Conservation (phyloP, 2,888 invertebrate species). For the Sinhomidia bicolor region DNA sequence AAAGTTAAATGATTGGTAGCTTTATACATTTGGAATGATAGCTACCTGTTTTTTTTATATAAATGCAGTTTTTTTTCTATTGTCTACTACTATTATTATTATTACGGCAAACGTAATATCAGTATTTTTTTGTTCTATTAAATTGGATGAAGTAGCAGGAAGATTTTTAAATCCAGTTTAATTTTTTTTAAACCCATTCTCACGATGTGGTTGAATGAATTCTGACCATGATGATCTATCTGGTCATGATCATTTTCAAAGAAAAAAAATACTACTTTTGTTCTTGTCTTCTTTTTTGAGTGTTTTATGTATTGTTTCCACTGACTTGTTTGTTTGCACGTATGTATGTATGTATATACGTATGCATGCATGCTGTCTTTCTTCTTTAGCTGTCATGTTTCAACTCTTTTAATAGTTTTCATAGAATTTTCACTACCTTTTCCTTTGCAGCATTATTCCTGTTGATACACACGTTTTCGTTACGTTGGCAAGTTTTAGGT, state of each 20-base stretch:
- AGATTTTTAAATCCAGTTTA: constrained; percentile 64
- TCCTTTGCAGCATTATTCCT: not conserved
- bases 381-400: not conserved
- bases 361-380: not conserved
- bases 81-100: not conserved
- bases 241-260: not conserved
- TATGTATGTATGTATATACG: not conserved
- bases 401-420: not conserved
- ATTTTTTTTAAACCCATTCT: constrained; percentile 54
- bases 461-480: not conserved
- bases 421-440: constrained; percentile 13
- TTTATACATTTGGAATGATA: not conserved
- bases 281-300: not conserved
- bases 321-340: too few relatives aligned
- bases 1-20: not conserved
- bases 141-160: not conserved
- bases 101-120: not conserved
- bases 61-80: not conserved
- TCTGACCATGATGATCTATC: constrained; percentile 6
- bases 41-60: constrained; percentile 17
- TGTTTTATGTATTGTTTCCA: not conserved
- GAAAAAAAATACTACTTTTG: not conserved
- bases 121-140: not conserved
- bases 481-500: not conserved
- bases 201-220: constrained; percentile 50